Conservation (phyloP, 2,888 invertebrate genomes). For the Alentia gelatinosa region DNA sequence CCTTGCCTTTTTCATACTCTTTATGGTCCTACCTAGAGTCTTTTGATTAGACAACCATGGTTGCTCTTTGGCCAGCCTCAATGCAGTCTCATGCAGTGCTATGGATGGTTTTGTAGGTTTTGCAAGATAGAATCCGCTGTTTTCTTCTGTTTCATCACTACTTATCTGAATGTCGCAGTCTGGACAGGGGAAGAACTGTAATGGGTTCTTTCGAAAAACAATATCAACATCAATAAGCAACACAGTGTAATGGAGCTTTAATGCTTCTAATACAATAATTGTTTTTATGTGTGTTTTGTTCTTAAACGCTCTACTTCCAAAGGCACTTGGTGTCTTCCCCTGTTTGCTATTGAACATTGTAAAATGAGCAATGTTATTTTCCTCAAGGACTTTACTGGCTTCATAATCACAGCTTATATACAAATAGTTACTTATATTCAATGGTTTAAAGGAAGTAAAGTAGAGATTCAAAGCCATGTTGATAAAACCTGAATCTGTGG, state of each 20-base stretch:
- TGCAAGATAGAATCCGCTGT: slow-evolving; percentile 42
- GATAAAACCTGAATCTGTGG: slow-evolving; percentile 56
- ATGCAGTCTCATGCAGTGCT: not conserved
- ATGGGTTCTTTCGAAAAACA: slow-evolving; percentile 60
- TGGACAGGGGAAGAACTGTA: slow-evolving; percentile 46
- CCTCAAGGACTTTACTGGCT: not conserved
- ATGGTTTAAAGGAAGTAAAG: slow-evolving; percentile 50
- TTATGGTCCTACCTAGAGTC: not conserved
- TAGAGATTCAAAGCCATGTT: slow-evolving; percentile 63
- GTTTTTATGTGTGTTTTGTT: slow-evolving; percentile 44
- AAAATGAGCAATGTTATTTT: not conserved
- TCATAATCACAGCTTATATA: slow-evolving; percentile 57
- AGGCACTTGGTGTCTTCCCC: not conserved
- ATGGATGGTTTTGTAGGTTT: slow-evolving; percentile 30
- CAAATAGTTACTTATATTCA: slow-evolving; percentile 59
- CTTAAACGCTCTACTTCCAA: not conserved
- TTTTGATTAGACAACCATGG: slow-evolving; percentile 19
- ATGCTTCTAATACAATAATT: slow-evolving; percentile 47
- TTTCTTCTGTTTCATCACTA: not conserved
- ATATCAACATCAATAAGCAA: slow-evolving; percentile 61
- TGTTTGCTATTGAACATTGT: not conserved
- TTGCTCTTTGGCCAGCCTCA: not conserved
- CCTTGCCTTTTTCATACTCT: not conserved
- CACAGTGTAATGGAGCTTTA: slow-evolving; percentile 53
- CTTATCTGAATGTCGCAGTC: slow-evolving; percentile 31